These are phyloP conservation scores for Rhinella marina DNA, from an alignment of 2,797 vertebrate species.

Conservation along the genomic window DNA sequence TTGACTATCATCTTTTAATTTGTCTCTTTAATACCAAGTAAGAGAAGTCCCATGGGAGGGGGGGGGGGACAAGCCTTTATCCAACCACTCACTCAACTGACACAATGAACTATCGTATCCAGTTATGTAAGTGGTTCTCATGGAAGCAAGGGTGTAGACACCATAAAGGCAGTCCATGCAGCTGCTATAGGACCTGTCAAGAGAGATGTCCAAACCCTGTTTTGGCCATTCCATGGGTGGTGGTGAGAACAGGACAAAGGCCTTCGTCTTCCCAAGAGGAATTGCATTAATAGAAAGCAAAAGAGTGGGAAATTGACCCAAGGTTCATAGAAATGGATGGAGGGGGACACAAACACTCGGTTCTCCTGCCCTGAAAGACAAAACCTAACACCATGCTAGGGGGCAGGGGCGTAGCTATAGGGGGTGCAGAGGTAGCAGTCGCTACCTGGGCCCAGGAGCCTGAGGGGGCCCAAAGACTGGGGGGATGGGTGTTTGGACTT, in stretches of 20 bases:
- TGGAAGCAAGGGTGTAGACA: neutral
- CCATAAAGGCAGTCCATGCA: neutral
- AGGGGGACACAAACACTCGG: too few species aligned
- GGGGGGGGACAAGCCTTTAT: neutral
- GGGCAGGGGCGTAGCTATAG: too few species aligned
- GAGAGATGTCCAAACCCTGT: neutral
- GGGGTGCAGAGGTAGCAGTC: too few species aligned
- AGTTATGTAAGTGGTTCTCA: neutral
- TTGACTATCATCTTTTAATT: too few species aligned
- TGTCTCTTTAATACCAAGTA: neutral
- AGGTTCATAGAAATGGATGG: too few species aligned
- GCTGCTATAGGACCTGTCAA: neutral
- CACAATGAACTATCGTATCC: neutral
- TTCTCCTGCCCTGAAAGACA: too few species aligned
- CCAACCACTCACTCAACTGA: neutral
- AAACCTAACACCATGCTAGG: too few species aligned
- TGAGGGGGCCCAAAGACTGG: too few species aligned
- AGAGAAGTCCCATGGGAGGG: too few species aligned
- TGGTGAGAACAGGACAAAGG: neutral
- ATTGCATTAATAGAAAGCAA: neutral
- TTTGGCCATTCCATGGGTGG: neutral
- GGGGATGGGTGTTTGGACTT: too few species aligned
- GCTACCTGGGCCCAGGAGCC: too few species aligned
- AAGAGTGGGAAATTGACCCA: neutral
- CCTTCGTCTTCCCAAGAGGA: neutral